Evolutionary conservation across 2,113 vertebrate species (phyloP).

Genomic region (Gorsachius goisagi): DNA sequence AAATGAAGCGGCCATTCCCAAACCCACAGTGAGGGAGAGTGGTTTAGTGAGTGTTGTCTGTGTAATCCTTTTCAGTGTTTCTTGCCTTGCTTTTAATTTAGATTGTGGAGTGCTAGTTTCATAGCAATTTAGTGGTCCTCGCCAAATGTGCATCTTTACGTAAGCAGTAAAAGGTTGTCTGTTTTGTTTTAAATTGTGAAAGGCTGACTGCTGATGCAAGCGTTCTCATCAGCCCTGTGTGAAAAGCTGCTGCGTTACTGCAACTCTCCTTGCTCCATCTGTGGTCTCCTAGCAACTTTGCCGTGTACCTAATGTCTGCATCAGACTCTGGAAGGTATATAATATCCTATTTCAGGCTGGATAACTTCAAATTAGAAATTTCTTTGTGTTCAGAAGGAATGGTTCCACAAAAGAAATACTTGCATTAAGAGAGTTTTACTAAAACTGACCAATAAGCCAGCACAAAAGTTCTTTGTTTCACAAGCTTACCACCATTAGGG

Average conservation of each 20-base stretch:
- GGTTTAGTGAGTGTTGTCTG: background rate
- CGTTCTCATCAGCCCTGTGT: constrained; percentile 23
- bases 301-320: constrained; percentile 42
- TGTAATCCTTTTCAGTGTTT: background rate
- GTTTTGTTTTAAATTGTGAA: constrained; percentile 5
- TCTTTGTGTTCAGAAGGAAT: background rate
- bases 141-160: background rate
- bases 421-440: background rate
- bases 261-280: constrained; percentile 40
- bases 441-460: background rate
- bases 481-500: background rate
- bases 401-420: background rate
- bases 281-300: constrained; percentile 71
- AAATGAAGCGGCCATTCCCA: background rate
- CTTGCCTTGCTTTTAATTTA: background rate
- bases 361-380: constrained; percentile 19
- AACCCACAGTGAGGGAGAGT: background rate
- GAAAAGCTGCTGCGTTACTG: constrained; percentile 33
- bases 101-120: background rate
- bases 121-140: background rate
- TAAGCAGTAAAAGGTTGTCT: constrained; percentile 20
- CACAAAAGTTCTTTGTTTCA: background rate
- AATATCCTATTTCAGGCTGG: constrained; percentile 15
- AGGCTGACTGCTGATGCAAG: constrained; percentile 33
- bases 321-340: constrained; percentile 32